Evolutionary conservation across 2,113 vertebrate genomes (phyloP), one percentile per base, ranked within the genome.

Genomic region (Macheiramphus alcinus): DNA sequence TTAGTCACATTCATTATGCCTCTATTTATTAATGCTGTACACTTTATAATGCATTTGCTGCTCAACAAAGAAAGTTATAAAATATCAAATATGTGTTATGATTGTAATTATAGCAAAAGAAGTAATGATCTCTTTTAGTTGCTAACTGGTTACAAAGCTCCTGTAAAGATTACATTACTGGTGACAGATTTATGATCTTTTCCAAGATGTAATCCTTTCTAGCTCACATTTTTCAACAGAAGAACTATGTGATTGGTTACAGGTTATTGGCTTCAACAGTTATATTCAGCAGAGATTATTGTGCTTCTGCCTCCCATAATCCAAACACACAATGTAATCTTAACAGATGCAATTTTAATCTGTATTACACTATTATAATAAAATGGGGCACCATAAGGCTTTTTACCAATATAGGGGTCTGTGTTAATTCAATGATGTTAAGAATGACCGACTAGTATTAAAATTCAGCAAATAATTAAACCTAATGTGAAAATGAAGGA

Each of bases 1-100:
- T 98, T 98, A 98, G 98, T 98, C 98, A 97, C 97, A 98, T 98
- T 98, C 98, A 98, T 98, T 98, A 98, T 97, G 97, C 98, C 97
- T 98, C 98, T 98, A 98, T 98, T 98, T 98, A 98, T 98, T 98
- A 98, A 98, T 97, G 97, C 97, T 98, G 97, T 97, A 97, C 97
- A 97, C 97, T 98, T 98, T 94, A 97, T 96, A 97, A 97, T 88
- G 97, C 96, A 96, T 88, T 92, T 98, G 97, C 97, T 93, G 96
- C 96, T 93, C 95, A 98, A 98, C 97, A 97, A 98, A 98, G 97
- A 98, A 98, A 98, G 98, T 98, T 98, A 97, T 95, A 97, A 98
- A 98, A 98, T 97, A 98, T 98, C 97, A 97, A 97, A 97, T 98
- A 95, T 95, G 97, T 97, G 97, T 93, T 98, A 97, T 96, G 97